These are phyloP conservation scores for Piscicola geometra DNA, from an alignment of 2,888 invertebrate genomes.

Conservation along the genomic window DNA sequence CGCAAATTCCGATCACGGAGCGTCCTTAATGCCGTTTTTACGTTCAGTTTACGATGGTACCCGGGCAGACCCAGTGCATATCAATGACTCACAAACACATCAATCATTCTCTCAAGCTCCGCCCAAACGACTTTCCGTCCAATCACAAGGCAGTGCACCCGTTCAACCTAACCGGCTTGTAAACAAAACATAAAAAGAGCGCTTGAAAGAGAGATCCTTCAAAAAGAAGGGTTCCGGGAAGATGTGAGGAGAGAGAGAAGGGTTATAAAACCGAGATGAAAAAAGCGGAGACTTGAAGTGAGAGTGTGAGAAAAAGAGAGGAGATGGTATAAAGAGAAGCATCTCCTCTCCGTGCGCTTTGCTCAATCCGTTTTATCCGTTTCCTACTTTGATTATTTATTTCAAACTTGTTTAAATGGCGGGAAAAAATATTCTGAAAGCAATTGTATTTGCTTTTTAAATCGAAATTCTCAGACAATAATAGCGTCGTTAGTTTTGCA, in stretches of 20 bases:
- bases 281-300: conserved; percentile 15
- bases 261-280: conserved; percentile 11
- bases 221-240: neutral
- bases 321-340: neutral
- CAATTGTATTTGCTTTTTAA: too few relatives aligned
- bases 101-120: conserved; percentile 24
- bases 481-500: too few relatives aligned
- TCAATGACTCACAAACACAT: conserved; percentile 34
- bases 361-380: neutral
- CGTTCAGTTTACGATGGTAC: conserved; percentile 27
- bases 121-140: conserved; percentile 15
- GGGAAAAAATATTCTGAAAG: neutral
- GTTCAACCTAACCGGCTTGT: conserved; percentile 30
- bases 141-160: conserved; percentile 27
- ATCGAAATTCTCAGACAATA: too few relatives aligned
- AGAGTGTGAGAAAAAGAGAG: conserved; percentile 7
- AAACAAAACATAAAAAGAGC: conserved; percentile 33
- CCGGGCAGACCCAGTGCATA: conserved; percentile 28
- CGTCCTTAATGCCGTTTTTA: conserved; percentile 33
- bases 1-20: conserved; percentile 28
- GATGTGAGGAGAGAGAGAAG: conserved; percentile 4
- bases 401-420: neutral
- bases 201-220: conserved; percentile 12
- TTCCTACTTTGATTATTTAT: neutral
- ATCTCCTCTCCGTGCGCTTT: neutral